These are phyloP conservation scores for Antheraea pernyi DNA, from an alignment of 1,140 invertebrate species.

Conservation along the genomic window DNA sequence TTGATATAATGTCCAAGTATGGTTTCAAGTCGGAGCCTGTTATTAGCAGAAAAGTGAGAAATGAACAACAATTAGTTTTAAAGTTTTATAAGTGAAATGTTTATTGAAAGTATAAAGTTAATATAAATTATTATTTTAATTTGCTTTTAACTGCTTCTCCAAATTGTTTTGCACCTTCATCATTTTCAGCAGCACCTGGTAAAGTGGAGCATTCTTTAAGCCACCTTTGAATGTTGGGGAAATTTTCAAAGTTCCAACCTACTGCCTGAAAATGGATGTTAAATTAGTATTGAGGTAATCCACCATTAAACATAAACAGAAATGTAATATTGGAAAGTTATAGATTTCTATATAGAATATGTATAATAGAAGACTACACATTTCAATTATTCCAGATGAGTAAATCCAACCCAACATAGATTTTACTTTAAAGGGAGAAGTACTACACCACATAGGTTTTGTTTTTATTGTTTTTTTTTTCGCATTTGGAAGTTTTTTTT, in stretches of 20 bases:
- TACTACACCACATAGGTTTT: too few relatives aligned
- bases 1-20: slow-evolving; percentile 79
- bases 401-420: too few relatives aligned
- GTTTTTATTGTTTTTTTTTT: too few relatives aligned
- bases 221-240: slow-evolving; percentile 84
- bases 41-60: slow-evolving; percentile 84
- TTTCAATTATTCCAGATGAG: too few relatives aligned
- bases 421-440: too few relatives aligned
- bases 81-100: slow-evolving; percentile 72
- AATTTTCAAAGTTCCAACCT: slow-evolving; percentile 83
- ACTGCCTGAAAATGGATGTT: slow-evolving; percentile 74
- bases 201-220: slow-evolving; percentile 79
- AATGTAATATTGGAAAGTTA: too few relatives aligned
- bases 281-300: too few relatives aligned
- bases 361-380: too few relatives aligned
- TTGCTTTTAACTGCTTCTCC: slow-evolving; percentile 79
- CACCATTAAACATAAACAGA: too few relatives aligned
- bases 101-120: slow-evolving; percentile 25
- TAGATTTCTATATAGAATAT: too few relatives aligned
- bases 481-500: too few relatives aligned
- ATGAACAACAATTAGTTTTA: slow-evolving; percentile 85
- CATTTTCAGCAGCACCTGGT: slow-evolving; percentile 78
- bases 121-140: slow-evolving; percentile 54
- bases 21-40: slow-evolving; percentile 83
- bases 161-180: slow-evolving; percentile 78